These are phyloP conservation scores for Lepisosteus oculatus DNA, from an alignment of 2,113 vertebrate species.

Conservation along the genomic window DNA sequence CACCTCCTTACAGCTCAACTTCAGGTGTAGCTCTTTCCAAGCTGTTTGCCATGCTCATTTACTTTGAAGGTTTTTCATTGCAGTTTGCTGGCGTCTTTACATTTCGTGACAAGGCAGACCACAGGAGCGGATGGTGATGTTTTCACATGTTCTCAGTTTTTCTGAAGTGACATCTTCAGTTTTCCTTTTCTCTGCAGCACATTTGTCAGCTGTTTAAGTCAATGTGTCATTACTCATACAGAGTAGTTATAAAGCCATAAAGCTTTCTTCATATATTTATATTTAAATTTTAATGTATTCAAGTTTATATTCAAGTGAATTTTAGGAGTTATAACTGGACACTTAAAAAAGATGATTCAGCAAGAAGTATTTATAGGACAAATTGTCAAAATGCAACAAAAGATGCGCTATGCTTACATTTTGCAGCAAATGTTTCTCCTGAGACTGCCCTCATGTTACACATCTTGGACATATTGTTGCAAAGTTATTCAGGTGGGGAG, in stretches of 20 bases:
- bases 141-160: background rate
- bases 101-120: constrained; percentile 1
- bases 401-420: too few species aligned
- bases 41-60: background rate
- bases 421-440: too few species aligned
- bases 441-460: too few species aligned
- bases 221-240: background rate
- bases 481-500: too few species aligned
- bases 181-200: background rate
- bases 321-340: too few species aligned
- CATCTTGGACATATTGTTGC: too few species aligned
- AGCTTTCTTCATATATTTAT: background rate
- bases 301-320: too few species aligned
- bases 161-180: too few species aligned
- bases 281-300: too few species aligned
- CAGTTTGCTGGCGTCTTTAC: background rate
- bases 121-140: background rate
- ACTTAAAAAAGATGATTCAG: too few species aligned
- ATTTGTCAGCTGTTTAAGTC: background rate
- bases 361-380: too few species aligned
- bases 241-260: background rate
- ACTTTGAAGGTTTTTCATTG: background rate
- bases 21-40: background rate
- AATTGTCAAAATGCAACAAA: too few species aligned
- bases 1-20: background rate